Conservation (phyloP, 1,140 invertebrate genomes). For the Rhagoletis pomonella region DNA sequence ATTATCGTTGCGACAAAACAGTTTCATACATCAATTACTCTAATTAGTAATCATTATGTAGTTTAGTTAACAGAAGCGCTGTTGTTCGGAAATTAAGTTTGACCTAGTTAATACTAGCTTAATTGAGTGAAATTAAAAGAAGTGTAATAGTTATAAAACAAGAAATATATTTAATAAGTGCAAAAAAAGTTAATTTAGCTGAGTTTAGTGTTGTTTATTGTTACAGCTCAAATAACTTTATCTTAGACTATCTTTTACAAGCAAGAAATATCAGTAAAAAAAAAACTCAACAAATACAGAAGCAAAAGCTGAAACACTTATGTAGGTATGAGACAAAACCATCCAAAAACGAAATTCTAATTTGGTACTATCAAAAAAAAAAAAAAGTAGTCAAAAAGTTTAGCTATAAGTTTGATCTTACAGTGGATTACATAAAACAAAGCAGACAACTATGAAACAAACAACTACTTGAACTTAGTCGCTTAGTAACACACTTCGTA, state of each 20-base stretch:
- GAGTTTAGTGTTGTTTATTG: slow-evolving; percentile 14
- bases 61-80: background rate
- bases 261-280: background rate
- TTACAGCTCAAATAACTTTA: background rate
- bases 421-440: background rate
- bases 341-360: background rate
- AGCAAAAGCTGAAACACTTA: background rate
- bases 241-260: background rate
- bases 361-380: background rate
- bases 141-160: background rate
- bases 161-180: background rate
- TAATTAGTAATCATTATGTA: background rate
- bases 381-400: background rate
- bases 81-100: background rate
- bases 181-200: background rate
- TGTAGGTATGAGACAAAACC: background rate
- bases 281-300: background rate
- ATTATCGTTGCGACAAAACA: background rate
- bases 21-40: background rate
- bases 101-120: background rate
- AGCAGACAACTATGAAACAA: background rate
- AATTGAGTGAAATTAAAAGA: background rate
- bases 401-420: background rate
- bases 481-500: background rate
- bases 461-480: background rate